Conservation (phyloP, 2,888 invertebrate species). For the Brachylomia viminalis region DNA sequence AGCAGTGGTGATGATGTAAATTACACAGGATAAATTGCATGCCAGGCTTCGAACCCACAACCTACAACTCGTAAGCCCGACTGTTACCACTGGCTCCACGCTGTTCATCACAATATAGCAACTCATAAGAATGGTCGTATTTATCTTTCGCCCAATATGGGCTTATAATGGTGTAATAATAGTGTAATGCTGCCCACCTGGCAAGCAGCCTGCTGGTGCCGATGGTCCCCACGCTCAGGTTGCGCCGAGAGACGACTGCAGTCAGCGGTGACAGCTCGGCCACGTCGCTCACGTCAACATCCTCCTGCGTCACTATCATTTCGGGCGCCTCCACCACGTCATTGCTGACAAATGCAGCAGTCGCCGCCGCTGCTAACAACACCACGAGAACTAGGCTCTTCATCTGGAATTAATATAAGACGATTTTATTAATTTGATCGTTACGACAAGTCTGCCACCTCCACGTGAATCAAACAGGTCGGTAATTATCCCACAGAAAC, state of each 20-base stretch:
- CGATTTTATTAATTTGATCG: background rate
- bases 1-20: background rate
- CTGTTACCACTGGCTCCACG: background rate
- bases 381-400: constrained; percentile 34
- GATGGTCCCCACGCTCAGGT: constrained; percentile 20
- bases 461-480: no score
- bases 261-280: background rate
- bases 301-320: constrained; percentile 22
- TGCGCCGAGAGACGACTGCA: constrained; percentile 5
- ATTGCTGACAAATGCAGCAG: constrained; percentile 20
- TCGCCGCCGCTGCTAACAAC: constrained; percentile 33
- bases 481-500: no score
- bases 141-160: background rate
- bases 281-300: background rate
- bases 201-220: constrained; percentile 1
- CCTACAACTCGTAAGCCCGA: background rate
- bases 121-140: background rate
- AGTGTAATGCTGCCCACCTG: constrained; percentile 5
- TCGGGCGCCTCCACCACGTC: constrained; percentile 23
- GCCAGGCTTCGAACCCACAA: background rate
- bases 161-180: no score
- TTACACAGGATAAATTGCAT: background rate
- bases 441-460: no score
- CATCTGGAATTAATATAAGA: constrained; percentile 23
- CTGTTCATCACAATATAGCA: background rate